Evolutionary conservation across 2,113 vertebrate species (phyloP).

Genomic region (Cricetomys ansorgei): DNA sequence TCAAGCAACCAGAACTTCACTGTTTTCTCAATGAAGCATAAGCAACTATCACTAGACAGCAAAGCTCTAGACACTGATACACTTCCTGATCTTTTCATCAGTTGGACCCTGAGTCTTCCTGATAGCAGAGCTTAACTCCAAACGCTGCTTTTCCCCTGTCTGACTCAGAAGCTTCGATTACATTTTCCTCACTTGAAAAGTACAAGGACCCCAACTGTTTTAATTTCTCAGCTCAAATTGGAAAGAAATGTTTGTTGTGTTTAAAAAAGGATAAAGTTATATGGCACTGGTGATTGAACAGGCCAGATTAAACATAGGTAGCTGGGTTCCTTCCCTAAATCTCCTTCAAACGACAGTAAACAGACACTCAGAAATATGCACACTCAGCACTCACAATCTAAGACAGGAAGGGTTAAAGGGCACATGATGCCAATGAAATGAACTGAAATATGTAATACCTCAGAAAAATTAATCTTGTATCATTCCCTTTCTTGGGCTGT

Average conservation of each 20-base stretch:
- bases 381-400: not conserved
- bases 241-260: slow-evolving; percentile 1
- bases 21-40: not conserved
- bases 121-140: too few relatives aligned
- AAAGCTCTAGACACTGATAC: not conserved
- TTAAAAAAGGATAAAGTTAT: not conserved
- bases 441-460: not conserved
- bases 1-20: not conserved
- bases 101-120: not conserved
- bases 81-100: not conserved
- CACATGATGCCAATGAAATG: not conserved
- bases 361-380: not conserved
- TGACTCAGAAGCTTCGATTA: not conserved
- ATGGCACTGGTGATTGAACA: not conserved
- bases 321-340: not conserved
- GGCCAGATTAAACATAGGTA: not conserved
- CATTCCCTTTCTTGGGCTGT: not conserved
- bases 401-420: not conserved
- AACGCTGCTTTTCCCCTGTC: not conserved
- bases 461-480: not conserved
- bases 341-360: not conserved
- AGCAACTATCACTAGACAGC: not conserved
- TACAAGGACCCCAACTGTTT: not conserved
- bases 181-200: not conserved
- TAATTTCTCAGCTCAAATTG: not conserved